A percentile compares a stretch with the other conserved stretches of the same genome.
Conservation (phyloP, 2,797 vertebrate species). For the Danio albolineatus region DNA sequence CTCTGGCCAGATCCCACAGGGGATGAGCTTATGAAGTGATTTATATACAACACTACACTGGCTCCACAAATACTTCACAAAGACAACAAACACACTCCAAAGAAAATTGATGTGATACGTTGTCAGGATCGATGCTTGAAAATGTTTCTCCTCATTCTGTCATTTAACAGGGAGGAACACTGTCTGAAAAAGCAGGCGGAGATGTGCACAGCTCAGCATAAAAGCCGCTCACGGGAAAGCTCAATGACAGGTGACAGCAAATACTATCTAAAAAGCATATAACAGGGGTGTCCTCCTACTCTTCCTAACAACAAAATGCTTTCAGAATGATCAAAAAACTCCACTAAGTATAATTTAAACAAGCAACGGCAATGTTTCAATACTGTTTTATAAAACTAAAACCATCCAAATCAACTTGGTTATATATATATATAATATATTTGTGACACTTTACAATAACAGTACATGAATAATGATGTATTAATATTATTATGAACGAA, state of each 20-base stretch:
- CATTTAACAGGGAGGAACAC: slow-evolving; percentile 32
- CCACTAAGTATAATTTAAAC: not conserved
- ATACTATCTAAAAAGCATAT: slow-evolving; percentile 28
- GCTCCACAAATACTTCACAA: slow-evolving; percentile 32
- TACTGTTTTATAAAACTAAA: not conserved
- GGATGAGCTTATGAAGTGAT: slow-evolving; percentile 1
- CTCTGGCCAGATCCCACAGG: not conserved
- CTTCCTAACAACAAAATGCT: slow-evolving; percentile 5
- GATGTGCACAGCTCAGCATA: slow-evolving; percentile 21
- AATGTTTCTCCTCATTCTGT: slow-evolving; percentile 52
- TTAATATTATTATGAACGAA: no score
- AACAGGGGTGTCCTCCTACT: not conserved
- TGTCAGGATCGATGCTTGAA: slow-evolving; percentile 43
- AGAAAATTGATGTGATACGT: slow-evolving; percentile 21
- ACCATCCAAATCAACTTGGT: not conserved
- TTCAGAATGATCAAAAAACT: not conserved
- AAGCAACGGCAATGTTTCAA: not conserved
- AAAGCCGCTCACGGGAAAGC: slow-evolving; percentile 34
- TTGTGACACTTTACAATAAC: no score
- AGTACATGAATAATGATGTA: no score
- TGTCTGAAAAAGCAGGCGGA: slow-evolving; percentile 10
- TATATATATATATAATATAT: no score
- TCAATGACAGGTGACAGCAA: slow-evolving; percentile 43
- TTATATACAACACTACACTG: slow-evolving; percentile 18
- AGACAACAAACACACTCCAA: slow-evolving; percentile 14